Conservation (phyloP, 1,140 invertebrate genomes). For the Drosophila micromelanica region DNA sequence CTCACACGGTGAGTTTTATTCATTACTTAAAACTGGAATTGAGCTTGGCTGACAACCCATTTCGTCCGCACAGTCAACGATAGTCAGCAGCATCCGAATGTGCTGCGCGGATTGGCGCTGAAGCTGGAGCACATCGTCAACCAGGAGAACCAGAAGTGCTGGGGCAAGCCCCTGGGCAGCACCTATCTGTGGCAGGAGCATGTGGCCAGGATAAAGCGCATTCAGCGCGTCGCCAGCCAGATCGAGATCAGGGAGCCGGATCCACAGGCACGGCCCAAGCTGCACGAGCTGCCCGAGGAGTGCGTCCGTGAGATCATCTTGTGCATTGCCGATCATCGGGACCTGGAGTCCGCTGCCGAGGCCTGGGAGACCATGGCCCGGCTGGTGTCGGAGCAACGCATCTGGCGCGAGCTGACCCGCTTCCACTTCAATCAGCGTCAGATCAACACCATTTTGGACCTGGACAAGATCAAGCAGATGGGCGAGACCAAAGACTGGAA, state of each 20-base stretch:
- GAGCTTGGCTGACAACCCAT: background rate
- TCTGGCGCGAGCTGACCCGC: constrained; percentile 95
- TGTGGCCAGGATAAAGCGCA: constrained; percentile 92
- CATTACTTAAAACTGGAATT: background rate
- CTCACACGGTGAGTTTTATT: constrained; percentile 89
- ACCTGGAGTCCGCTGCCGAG: constrained; percentile 88
- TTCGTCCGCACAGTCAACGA: constrained; percentile 88
- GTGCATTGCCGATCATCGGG: constrained; percentile 95
- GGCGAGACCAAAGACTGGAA: constrained; percentile 88
- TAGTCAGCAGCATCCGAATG: constrained; percentile 94
- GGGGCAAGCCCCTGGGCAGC: constrained; percentile 94
- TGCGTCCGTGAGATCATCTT: constrained; percentile 96
- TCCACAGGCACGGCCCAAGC: constrained; percentile 92
- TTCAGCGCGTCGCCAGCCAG: constrained; percentile 91
- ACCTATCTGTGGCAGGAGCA: constrained; percentile 95
- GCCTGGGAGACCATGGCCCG: constrained; percentile 90
- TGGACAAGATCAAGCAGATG: constrained; percentile 84
- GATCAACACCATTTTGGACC: constrained; percentile 89
- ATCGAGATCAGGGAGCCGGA: constrained; percentile 92
- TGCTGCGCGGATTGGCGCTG: constrained; percentile 90
- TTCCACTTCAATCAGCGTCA: constrained; percentile 97
- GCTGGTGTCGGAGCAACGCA: constrained; percentile 93
- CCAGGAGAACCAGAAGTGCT: constrained; percentile 88
- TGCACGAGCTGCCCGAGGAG: constrained; percentile 96
- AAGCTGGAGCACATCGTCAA: constrained; percentile 90